Evolutionary conservation across 2,797 vertebrate species (phyloP).

Genomic region (Poecilia wingei): DNA sequence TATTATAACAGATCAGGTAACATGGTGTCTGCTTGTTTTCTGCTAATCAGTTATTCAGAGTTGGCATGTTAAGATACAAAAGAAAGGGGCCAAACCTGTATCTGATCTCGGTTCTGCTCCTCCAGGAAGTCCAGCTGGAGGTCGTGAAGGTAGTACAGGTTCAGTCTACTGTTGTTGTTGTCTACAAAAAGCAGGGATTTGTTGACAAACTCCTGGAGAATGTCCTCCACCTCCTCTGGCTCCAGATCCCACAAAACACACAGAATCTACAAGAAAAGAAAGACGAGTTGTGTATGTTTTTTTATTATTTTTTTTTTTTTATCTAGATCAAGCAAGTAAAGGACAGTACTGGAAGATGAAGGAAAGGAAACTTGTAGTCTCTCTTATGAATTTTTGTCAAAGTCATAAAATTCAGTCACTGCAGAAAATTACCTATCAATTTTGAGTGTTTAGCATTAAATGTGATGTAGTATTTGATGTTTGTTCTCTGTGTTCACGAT

Average conservation of each 20-base stretch:
- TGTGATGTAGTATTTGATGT: not conserved
- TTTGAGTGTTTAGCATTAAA: not conserved
- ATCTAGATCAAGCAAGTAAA: not conserved
- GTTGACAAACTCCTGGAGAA: constrained; percentile 94
- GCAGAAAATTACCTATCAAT: not conserved
- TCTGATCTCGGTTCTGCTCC: constrained; percentile 89
- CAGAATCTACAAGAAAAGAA: constrained; percentile 83
- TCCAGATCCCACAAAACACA: constrained; percentile 94
- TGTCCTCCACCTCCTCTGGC: constrained; percentile 94
- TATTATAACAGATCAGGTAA: not conserved
- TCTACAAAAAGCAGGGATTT: constrained; percentile 95
- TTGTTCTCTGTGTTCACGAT: too few relatives aligned
- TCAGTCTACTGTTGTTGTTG: constrained; percentile 87
- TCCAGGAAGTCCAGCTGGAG: constrained; percentile 95
- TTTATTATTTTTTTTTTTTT: not conserved
- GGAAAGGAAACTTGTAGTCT: not conserved
- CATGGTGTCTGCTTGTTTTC: not conserved
- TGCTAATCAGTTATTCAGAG: not conserved
- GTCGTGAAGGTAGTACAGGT: constrained; percentile 95
- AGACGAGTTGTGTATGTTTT: not conserved
- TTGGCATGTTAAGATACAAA: not conserved
- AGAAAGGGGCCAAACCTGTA: constrained; percentile 80
- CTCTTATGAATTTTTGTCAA: not conserved
- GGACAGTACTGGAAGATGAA: not conserved
- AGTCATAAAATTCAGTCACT: not conserved